Percentiles rank a stretch among this genome's conserved stretches.
Evolutionary conservation across 2,888 invertebrate species (phyloP).

Genomic region (Apotomis betuletana): DNA sequence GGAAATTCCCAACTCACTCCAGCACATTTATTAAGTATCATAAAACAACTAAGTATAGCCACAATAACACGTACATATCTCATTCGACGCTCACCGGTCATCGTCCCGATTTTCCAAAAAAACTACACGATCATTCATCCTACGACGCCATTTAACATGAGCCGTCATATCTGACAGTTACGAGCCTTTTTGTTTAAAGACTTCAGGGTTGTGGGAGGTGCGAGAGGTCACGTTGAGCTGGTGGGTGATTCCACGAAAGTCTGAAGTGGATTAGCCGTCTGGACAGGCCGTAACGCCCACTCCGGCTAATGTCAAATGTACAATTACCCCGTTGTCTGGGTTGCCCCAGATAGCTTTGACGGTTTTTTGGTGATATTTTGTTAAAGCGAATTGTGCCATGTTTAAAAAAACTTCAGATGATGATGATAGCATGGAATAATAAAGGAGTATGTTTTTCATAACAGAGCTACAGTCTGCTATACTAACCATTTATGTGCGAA

Average conservation of each 20-base stretch:
- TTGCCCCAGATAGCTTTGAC: conserved; percentile 6
- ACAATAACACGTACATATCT: neutral
- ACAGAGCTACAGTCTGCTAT: no score
- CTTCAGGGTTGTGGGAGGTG: conserved; percentile 7
- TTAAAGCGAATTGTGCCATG: neutral
- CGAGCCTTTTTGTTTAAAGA: conserved; percentile 15
- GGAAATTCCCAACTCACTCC: neutral
- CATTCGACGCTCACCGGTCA: conserved; percentile 11
- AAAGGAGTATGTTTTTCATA: no score
- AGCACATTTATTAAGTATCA: conserved; percentile 1
- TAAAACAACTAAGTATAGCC: conserved; percentile 2
- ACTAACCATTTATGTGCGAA: no score
- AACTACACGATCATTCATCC: conserved; percentile 37
- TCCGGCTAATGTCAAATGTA: conserved; percentile 4
- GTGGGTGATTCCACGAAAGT: conserved; percentile 9
- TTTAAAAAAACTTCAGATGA: no score
- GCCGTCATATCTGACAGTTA: conserved; percentile 27
- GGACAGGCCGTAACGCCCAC: conserved; percentile 15
- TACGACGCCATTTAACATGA: conserved; percentile 33
- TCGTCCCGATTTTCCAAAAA: conserved; percentile 13
- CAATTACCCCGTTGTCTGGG: conserved; percentile 18
- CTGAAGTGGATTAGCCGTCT: conserved; percentile 20
- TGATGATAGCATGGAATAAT: no score
- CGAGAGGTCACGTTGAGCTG: conserved; percentile 9
- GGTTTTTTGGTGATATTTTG: neutral